These are phyloP conservation scores for Dascillus cervinus DNA, from an alignment of 2,888 invertebrate genomes.

Conservation along the genomic window DNA sequence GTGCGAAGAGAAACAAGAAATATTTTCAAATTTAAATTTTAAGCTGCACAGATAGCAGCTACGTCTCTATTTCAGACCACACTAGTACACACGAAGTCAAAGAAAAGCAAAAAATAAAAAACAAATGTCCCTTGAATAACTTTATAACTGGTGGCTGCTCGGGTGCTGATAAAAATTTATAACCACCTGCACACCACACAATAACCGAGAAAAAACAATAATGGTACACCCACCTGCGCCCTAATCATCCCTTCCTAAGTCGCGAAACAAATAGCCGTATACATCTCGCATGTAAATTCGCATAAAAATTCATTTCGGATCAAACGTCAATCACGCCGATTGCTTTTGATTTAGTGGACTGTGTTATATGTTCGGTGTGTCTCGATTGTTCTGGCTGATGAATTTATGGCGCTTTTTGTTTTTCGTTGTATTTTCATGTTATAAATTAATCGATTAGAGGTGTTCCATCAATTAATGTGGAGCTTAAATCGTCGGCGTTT, in stretches of 20 bases:
- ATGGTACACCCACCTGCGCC: no score
- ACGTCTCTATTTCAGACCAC: constrained; percentile 26
- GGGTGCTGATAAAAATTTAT: no score
- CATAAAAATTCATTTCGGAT: constrained; percentile 24
- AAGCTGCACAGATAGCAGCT: constrained; percentile 18
- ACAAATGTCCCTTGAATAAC: constrained; percentile 17
- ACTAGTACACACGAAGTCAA: constrained; percentile 18
- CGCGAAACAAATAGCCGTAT: no score
- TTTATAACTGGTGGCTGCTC: constrained; percentile 13
- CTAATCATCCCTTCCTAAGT: no score
- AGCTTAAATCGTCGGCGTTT: no score
- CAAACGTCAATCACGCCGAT: constrained; percentile 25
- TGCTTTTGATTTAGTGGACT: constrained; percentile 27
- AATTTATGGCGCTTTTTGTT: constrained; percentile 14
- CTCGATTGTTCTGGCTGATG: constrained; percentile 16
- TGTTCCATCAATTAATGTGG: constrained; percentile 18
- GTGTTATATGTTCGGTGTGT: no score
- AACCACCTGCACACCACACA: no score
- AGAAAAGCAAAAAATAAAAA: constrained; percentile 12
- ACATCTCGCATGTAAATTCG: no score
- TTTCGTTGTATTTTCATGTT: no score
- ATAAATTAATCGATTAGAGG: constrained; percentile 18
- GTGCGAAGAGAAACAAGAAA: constrained; percentile 12
- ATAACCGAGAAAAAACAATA: no score
- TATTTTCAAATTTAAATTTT: constrained; percentile 26